Conservation (phyloP, 2,113 vertebrate species). For the Strigops habroptila region DNA sequence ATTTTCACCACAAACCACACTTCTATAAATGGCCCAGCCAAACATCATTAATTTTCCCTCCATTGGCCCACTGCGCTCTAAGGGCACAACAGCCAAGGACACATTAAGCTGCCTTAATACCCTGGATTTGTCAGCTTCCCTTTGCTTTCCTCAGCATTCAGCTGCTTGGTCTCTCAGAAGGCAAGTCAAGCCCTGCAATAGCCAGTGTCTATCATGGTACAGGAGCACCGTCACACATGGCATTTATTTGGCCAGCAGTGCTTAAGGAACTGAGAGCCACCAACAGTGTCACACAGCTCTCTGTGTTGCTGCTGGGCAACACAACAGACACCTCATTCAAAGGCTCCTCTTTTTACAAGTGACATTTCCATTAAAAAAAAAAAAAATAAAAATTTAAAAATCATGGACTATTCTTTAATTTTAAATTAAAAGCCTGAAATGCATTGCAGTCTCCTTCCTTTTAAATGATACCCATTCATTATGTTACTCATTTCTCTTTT, state of each 20-base stretch:
- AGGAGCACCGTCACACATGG: neutral
- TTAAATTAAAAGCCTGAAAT: neutral
- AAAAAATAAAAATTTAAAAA: neutral
- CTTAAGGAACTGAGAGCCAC: neutral
- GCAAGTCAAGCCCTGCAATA: neutral
- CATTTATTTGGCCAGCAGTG: neutral
- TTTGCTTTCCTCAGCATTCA: neutral
- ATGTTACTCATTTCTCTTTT: neutral
- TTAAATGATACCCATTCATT: neutral
- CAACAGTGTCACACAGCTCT: neutral
- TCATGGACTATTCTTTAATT: neutral
- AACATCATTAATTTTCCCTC: neutral
- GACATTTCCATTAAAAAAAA: neutral
- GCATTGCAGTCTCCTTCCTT: neutral
- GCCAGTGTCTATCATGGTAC: neutral
- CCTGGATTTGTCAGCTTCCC: neutral
- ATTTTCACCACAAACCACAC: neutral
- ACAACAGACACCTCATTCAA: neutral
- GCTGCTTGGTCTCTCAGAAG: neutral
- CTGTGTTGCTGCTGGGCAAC: neutral
- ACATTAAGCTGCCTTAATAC: neutral
- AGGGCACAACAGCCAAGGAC: neutral
- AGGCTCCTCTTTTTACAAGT: neutral
- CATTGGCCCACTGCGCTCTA: fast-evolving
- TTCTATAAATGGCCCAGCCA: neutral